Evolutionary conservation across 2,888 invertebrate species (phyloP).

Genomic region (Druceiella hillmani): DNA sequence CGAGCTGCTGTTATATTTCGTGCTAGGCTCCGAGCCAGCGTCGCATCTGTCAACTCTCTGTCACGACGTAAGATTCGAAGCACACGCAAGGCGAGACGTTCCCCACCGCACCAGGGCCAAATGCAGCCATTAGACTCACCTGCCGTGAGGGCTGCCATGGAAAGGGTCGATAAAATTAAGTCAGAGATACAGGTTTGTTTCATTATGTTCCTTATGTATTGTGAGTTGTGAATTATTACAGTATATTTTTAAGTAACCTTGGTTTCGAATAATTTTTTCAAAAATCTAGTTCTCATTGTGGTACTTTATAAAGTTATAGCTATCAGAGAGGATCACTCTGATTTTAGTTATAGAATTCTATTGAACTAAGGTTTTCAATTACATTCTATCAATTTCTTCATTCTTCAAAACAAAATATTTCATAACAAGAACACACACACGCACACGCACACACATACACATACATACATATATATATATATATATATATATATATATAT

Average conservation of each 20-base stretch:
- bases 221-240: constrained; percentile 4
- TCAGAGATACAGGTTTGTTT: constrained; percentile 37
- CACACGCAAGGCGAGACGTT: constrained; percentile 24
- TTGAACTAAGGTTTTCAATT: no score
- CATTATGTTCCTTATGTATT: constrained; percentile 2
- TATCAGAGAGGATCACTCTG: no score
- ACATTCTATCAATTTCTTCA: no score
- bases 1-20: constrained; percentile 45
- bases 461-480: no score
- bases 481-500: no score
- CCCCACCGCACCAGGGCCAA: constrained; percentile 12
- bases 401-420: no score
- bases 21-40: constrained; percentile 33
- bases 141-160: constrained; percentile 33
- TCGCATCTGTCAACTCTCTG: constrained; percentile 29
- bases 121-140: constrained; percentile 12
- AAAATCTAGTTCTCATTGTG: no score
- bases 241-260: constrained; percentile 4
- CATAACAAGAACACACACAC: no score
- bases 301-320: no score
- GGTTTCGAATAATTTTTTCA: no score
- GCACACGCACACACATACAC: no score
- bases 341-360: no score
- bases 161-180: constrained; percentile 39
- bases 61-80: constrained; percentile 21